These are phyloP conservation scores for Glossophaga mutica DNA, from an alignment of 2,797 vertebrate genomes.

Conservation along the genomic window DNA sequence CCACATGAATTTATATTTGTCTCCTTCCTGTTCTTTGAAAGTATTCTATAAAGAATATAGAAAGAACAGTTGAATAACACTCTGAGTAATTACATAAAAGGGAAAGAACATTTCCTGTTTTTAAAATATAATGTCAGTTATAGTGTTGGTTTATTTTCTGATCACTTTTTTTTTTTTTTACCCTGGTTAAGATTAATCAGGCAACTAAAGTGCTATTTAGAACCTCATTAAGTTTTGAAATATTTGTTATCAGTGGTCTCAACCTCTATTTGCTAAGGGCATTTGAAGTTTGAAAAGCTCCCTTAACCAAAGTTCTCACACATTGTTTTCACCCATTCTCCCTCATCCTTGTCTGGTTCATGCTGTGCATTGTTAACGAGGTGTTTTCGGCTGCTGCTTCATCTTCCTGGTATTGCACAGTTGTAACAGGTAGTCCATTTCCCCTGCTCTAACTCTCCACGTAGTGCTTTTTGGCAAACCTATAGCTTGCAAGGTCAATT, in stretches of 20 bases:
- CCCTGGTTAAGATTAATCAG: background rate
- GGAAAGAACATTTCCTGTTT: background rate
- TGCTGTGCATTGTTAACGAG: background rate
- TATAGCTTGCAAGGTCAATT: background rate
- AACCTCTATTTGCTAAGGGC: background rate
- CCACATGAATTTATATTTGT: background rate
- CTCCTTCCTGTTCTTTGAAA: background rate
- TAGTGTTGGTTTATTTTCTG: background rate
- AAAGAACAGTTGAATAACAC: background rate
- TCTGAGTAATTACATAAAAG: background rate
- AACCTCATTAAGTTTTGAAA: background rate
- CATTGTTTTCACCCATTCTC: background rate
- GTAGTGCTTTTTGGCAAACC: background rate
- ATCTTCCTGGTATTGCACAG: background rate
- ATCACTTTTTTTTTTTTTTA: background rate
- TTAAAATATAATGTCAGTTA: background rate
- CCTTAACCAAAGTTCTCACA: background rate
- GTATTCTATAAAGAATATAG: constrained; percentile 1
- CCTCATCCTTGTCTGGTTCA: background rate
- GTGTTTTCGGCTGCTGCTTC: background rate
- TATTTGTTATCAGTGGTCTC: background rate
- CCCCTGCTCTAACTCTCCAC: background rate
- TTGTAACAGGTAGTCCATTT: background rate
- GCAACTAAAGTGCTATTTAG: background rate
- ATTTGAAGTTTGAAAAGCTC: background rate